phyloP scores from a whole-genome alignment of 2,797 vertebrate species.

The Australoheros facetus region DNA sequence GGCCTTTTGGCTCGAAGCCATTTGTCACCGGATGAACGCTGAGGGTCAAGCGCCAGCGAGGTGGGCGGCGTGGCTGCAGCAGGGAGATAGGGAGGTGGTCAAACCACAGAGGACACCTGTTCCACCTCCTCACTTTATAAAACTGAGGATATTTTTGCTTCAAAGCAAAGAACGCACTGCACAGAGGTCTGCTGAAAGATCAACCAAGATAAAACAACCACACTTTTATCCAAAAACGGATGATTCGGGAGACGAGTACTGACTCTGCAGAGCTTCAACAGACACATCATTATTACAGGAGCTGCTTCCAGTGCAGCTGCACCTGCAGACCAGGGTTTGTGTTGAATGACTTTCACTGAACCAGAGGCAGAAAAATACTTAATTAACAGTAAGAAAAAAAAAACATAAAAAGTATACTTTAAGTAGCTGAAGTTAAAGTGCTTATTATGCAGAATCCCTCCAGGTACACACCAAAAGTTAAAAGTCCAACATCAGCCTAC shows the following conservation, averaged over 20 bases:
- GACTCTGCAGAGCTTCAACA: not conserved
- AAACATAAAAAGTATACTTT: no score
- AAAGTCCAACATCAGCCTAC: no score
- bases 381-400: no score
- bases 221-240: no score
- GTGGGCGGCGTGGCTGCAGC: conserved; percentile 16
- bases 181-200: not conserved
- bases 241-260: not conserved
- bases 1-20: conserved; percentile 22
- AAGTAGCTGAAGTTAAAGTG: no score
- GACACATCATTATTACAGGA: not conserved
- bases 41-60: not conserved
- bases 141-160: no score
- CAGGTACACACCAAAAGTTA: no score
- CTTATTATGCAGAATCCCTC: no score
- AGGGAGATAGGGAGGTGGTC: conserved; percentile 29
- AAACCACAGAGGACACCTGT: not conserved
- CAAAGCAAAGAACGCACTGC: no score
- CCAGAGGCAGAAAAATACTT: no score
- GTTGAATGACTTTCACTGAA: no score
- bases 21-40: conserved; percentile 10
- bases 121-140: not conserved
- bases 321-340: not conserved
- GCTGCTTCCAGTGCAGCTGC: not conserved
- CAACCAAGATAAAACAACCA: no score